Base-by-base conservation (phyloP, 1,140 invertebrate species). In the Portunus trituberculatus region DNA sequence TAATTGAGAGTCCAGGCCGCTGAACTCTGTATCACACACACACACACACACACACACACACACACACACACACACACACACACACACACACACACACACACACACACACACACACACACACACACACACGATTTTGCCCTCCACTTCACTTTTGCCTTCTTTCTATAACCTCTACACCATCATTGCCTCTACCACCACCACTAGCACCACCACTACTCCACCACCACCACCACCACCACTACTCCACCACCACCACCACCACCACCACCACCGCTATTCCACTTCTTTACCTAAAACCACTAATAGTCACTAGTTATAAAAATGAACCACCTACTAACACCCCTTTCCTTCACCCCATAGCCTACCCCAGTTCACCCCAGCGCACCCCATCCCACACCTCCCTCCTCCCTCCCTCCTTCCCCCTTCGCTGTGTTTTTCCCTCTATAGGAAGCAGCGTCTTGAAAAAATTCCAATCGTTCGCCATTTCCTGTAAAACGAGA, bases 31-130 rank as follows among this genome's bases (percentile, higher is more conserved):
- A 29, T 25, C 39, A 92, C 52, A 59, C 31, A 92, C 91, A 29
- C 91, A 76, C 12, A 52, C 91, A 76, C 59, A 29, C 52, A 45
- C 46, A n/a, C 32, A 45, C 6, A 89, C 87, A 89, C 91, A 32
- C 91, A 82, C 48, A 82, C 0, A 92, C 46, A 82, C 91, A 29
- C 46, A 76, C 20, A 92, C 91, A 59, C 52, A 59, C 7, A 59
- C 48, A 92, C 25, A 92, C 14, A 92, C 46, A 45, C 46, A 45
- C n/a, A 82, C 46, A 92, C 59, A 32, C 91, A 52, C 90, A 52
- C 90, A 52, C 90, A n/a, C 46, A 59, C 59, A 92, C 91, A 93
- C 92, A 93, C 92, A 93, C 76, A 93, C 92, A 93, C 52, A 76
- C 29, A 93, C 31, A 84, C 92, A 83, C 16, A 84, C 52, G 28